These are phyloP conservation scores for Ceyx erithaca DNA, from an alignment of 2,797 vertebrate genomes.

Conservation along the genomic window DNA sequence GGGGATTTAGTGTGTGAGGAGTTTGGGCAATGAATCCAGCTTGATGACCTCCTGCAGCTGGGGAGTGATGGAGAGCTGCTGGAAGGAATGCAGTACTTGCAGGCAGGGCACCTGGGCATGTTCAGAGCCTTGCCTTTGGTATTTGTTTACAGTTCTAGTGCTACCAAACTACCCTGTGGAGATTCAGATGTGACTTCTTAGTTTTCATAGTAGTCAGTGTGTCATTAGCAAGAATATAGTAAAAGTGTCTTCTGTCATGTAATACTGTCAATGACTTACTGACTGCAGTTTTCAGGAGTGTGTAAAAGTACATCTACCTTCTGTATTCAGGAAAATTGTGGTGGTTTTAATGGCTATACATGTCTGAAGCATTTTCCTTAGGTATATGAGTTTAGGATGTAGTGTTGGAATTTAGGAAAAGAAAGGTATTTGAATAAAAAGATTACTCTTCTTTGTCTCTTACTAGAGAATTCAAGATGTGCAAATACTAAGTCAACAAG, in stretches of 20 bases:
- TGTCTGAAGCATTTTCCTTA: not conserved
- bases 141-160: not conserved
- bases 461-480: not conserved
- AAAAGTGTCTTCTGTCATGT: not conserved
- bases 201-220: not conserved
- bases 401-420: not conserved
- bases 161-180: not conserved
- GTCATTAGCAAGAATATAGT: not conserved
- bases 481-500: not conserved
- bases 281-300: not conserved
- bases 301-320: not conserved
- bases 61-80: not conserved
- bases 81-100: not conserved
- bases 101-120: not conserved
- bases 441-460: not conserved
- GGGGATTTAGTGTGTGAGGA: not conserved
- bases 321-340: fast-evolving
- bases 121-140: not conserved
- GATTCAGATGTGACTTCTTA: not conserved
- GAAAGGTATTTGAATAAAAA: not conserved
- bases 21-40: not conserved
- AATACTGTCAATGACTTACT: not conserved
- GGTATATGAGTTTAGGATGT: not conserved
- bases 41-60: not conserved
- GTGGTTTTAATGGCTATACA: not conserved